A percentile compares a stretch with the other conserved stretches of the same genome.
Conservation (phyloP, 1,140 invertebrate species). For the Nebria ingens region DNA sequence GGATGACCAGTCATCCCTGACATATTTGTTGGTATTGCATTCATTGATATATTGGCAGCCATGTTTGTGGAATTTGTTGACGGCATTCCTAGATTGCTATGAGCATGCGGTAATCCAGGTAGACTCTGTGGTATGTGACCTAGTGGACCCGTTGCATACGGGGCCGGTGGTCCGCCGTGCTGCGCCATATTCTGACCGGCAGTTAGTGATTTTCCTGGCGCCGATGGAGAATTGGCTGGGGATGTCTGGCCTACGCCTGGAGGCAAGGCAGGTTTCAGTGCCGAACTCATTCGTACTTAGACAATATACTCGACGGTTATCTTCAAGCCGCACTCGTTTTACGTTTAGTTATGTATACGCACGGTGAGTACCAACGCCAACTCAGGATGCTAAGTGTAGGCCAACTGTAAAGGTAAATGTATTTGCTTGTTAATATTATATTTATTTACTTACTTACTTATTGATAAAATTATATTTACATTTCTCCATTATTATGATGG, state of each 20-base stretch:
- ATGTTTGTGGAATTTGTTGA: background rate
- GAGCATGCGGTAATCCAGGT: background rate
- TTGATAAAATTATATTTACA: no score
- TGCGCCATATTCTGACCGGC: background rate
- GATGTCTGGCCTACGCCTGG: conserved; percentile 34
- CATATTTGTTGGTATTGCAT: background rate
- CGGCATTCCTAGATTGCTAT: background rate
- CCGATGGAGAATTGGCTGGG: conserved; percentile 10
- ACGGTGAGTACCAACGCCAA: no score
- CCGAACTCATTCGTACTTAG: conserved; percentile 39
- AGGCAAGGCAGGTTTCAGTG: conserved; percentile 42
- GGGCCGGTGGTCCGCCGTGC: background rate
- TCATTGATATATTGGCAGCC: background rate
- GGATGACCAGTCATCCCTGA: background rate
- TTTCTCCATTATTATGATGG: no score
- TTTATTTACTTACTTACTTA: no score
- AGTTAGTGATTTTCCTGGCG: conserved; percentile 7
- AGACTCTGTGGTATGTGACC: background rate
- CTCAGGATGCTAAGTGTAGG: no score
- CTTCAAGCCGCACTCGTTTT: no score
- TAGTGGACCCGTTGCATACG: background rate
- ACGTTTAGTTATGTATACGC: no score
- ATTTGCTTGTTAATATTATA: no score
- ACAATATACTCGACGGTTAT: no score
- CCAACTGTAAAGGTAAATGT: no score